Evolutionary conservation across 2,888 invertebrate genomes (phyloP), one percentile per base, ranked within the genome.

Genomic region (Aleiodes testaceus): DNA sequence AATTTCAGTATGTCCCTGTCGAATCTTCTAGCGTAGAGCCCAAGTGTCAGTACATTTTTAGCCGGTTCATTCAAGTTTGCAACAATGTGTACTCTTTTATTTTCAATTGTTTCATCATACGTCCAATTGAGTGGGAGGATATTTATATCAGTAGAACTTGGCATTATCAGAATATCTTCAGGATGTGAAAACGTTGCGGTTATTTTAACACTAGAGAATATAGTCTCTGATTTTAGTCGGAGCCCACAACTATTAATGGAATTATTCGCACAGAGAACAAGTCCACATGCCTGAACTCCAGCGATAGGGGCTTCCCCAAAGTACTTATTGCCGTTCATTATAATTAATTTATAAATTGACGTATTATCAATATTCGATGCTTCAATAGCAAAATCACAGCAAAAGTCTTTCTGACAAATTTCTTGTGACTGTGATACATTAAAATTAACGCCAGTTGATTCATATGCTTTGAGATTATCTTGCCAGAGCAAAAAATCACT

Each of bases 241-340:
- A 69, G 66, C 69, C 75, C 78, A 53, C 87, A 88, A 2, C 86
- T 84, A 1, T 44, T 63, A 0, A 84, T 12, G 1, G 81, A 78
- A 0, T 82, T 76, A 65, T 82, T 79, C 0, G 78, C 68, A 71
- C 87, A 87, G 59, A 84, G 81, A 26, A 86, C 74, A 12, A 88
- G 61, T 1, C 80, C 83, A 72, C 88, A 88, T 1, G 82, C 74
- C 49, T 84, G 80, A 36, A 82, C 72, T 16, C 79, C 79, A 30
- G 72, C 78, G 7, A 74, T 70, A 0, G 74, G 70, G 0, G 3
- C 22, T 7, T 73, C 77, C 1, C 30, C 12, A 16, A 80, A 81
- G 0, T 66, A 30, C 3, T 82, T 76, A 0, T 72, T 59, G 0
- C 87, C 88, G 65, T 84, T 80, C 72, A 80, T 87, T 47, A 80